Conservation (phyloP, 2,113 vertebrate genomes). For the Anarhynchus alexandrinus region DNA sequence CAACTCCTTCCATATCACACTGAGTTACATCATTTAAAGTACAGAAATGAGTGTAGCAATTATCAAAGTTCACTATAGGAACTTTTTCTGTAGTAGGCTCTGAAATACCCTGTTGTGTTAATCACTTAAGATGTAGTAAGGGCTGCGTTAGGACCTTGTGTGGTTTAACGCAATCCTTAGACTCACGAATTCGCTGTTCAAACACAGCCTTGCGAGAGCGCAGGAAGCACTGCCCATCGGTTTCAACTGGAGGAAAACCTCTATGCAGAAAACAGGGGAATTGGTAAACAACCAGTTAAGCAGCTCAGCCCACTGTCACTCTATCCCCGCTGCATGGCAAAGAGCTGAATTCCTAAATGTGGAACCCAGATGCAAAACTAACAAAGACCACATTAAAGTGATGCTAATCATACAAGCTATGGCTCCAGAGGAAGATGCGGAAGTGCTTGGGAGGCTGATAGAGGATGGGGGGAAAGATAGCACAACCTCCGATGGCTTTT, state of each 20-base stretch:
- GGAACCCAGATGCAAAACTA: conserved; percentile 68
- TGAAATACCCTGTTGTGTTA: background rate
- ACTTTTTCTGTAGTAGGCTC: background rate
- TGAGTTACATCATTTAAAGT: background rate
- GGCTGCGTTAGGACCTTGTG: background rate
- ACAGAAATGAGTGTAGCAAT: background rate
- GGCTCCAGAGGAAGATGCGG: background rate
- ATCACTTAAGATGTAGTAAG: background rate
- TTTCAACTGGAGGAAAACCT: background rate
- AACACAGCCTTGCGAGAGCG: background rate
- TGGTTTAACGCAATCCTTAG: background rate
- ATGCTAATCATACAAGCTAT: background rate
- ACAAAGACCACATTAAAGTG: conserved; percentile 68
- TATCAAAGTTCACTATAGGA: background rate
- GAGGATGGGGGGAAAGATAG: background rate
- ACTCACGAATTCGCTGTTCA: background rate
- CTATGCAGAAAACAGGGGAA: background rate
- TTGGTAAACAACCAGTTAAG: background rate
- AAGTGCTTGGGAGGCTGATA: background rate
- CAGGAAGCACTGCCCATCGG: background rate
- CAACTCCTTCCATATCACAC: background rate
- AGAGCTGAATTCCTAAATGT: conserved; percentile 49
- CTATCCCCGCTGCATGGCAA: background rate
- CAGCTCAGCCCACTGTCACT: background rate
- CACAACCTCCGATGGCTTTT: background rate